A percentile compares a stretch with the other conserved stretches of the same genome.
Evolutionary conservation across 64 coral and sea anemone genomes (phyloP).

Genomic region (Montipora capricornis): DNA sequence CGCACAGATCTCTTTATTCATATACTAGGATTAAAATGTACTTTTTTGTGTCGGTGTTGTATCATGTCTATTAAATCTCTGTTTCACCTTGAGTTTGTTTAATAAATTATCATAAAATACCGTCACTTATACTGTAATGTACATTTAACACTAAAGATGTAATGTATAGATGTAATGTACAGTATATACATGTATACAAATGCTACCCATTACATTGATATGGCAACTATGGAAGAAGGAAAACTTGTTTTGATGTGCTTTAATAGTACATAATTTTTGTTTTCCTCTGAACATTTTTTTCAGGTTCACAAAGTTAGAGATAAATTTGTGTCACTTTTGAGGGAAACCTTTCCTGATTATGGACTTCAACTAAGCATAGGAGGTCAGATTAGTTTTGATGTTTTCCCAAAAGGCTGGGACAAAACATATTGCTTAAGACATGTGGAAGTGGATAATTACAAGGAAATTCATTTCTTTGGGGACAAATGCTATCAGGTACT

Average conservation of each 20-base stretch:
- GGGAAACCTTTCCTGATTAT: conserved; percentile 92
- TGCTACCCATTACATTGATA: too few species aligned
- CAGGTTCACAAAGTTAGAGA: conserved; percentile 94
- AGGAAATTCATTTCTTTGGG: conserved; percentile 98
- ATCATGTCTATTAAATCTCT: too few species aligned
- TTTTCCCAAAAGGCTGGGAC: conserved; percentile 97
- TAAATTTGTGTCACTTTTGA: conserved; percentile 89
- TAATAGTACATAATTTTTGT: not conserved
- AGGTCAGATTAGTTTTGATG: conserved; percentile 99
- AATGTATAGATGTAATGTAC: too few species aligned
- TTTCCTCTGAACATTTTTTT: not conserved
- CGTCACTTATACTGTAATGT: too few species aligned
- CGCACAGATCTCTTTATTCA: too few species aligned
- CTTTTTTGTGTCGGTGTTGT: too few species aligned
- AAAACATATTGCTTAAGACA: conserved; percentile 95
- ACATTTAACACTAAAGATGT: too few species aligned
- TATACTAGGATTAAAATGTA: too few species aligned
- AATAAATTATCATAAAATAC: too few species aligned
- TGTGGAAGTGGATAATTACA: conserved; percentile 84
- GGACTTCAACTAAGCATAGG: conserved; percentile 90
- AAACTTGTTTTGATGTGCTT: not conserved
- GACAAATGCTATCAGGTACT: conserved; percentile 93
- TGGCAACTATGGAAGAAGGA: too few species aligned
- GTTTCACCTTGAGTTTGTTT: too few species aligned
- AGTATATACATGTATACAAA: too few species aligned